Evolutionary conservation across 2,797 vertebrate genomes (phyloP).

Genomic region (Eleutherodactylus coqui): DNA sequence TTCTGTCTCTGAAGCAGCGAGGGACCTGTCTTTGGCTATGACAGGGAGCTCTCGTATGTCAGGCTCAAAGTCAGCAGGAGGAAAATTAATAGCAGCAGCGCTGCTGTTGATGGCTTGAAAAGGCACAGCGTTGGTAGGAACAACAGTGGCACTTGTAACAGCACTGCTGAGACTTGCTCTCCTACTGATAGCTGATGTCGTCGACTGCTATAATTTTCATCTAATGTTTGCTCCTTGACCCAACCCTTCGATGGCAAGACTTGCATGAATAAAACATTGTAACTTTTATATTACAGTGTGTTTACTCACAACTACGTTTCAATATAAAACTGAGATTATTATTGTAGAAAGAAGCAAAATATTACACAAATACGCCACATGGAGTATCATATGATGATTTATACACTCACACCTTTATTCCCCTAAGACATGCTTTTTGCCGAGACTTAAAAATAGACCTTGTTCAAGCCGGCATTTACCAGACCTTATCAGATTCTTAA

Average conservation of each 20-base stretch:
- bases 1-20: conserved; percentile 16
- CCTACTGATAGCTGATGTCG: conserved; percentile 30
- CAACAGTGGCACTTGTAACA: conserved; percentile 28
- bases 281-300: not conserved
- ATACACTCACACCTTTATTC: not conserved
- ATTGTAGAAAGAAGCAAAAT: not conserved
- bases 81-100: conserved; percentile 47
- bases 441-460: not conserved
- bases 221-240: conserved; percentile 39
- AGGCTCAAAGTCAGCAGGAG: conserved; percentile 48
- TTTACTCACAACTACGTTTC: not conserved
- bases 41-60: conserved; percentile 27
- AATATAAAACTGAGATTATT: not conserved
- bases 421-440: not conserved
- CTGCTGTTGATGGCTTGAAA: conserved; percentile 32
- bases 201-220: conserved; percentile 33
- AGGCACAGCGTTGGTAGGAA: conserved; percentile 19
- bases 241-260: not conserved
- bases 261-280: conserved; percentile 24
- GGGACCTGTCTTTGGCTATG: conserved; percentile 43
- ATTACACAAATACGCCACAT: not conserved
- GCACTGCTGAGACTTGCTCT: conserved; percentile 25
- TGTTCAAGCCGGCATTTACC: conserved; percentile 17
- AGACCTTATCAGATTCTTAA: conserved; percentile 3
- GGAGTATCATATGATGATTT: not conserved